Evolutionary conservation across 2,888 invertebrate species (phyloP).

Genomic region (Patella depressa): DNA sequence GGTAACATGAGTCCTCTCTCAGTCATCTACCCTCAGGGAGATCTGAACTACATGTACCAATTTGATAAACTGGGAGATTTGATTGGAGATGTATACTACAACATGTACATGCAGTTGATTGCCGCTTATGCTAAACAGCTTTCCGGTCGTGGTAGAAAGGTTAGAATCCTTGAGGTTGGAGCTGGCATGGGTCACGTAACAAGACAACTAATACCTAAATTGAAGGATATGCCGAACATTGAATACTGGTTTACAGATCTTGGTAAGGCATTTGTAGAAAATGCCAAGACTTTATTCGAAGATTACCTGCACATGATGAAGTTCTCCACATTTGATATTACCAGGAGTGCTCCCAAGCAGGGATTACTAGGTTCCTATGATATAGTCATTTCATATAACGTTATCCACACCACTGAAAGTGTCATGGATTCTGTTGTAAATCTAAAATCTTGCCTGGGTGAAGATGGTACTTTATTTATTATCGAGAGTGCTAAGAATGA

Average conservation of each 20-base stretch:
- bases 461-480: neutral
- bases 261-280: slow-evolving; percentile 9
- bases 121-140: neutral
- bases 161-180: neutral
- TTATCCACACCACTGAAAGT: slow-evolving; percentile 1
- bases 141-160: neutral
- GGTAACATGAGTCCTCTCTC: neutral
- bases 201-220: neutral
- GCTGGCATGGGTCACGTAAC: slow-evolving; percentile 6
- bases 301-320: slow-evolving; percentile 8
- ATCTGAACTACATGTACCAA: slow-evolving; percentile 1
- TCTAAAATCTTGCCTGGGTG: neutral
- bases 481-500: slow-evolving; percentile 4
- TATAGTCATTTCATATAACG: neutral
- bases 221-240: neutral
- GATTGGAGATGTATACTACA: slow-evolving; percentile 3
- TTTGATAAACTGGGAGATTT: slow-evolving; percentile 3
- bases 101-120: slow-evolving; percentile 6
- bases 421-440: slow-evolving; percentile 2
- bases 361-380: neutral
- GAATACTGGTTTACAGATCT: slow-evolving; percentile 8
- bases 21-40: neutral
- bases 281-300: neutral
- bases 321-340: neutral
- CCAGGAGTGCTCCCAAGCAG: neutral